Base-by-base conservation (phyloP, 2,888 invertebrate species). In the Eupithecia tripunctaria region DNA sequence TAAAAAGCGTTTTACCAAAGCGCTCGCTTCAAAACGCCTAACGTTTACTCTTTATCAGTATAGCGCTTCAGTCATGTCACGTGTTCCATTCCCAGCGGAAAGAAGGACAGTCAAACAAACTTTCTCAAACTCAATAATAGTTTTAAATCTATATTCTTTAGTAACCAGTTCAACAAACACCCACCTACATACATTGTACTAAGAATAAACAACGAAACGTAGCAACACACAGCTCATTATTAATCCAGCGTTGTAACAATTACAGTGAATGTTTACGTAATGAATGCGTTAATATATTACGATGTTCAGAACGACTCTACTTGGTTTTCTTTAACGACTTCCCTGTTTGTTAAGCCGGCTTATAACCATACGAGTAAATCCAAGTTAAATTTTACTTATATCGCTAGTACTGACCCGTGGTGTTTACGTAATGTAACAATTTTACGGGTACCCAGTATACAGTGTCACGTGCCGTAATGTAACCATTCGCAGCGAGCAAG, bases 181-280 rank as follows among this genome's bases (percentile, higher is more conserved):
- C 1, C 64, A 21, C 63, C 56, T 64, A 43, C 15, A 64, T 59
- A 56, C 25, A 51, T 47, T 36, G 14, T 56, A 51, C 62, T 69
- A 67, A 65, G 14, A 66, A 63, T 74, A 65, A n/a, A 68, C 47
- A 60, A 43, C 21, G 68, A 32, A 18, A 15, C 71, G 5, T 71
- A 71, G 71, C 56, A 68, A 74, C 68, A 70, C 7, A 59, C 29
- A 29, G 43, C 68, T 15, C 64, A 65, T 76, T 70, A 67, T 69
- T 73, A 72, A 67, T 72, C 70, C 59, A 18, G 60, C 66, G 27
- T 59, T 68, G 72, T 75, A 67, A 75, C 43, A 70, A 75, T 74
- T 68, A 65, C 72, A 63, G 70, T 64, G 69, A 70, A 68, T 69
- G 74, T 77, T 69, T 76, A 74, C 79, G 72, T 75, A 78, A 77